These are phyloP conservation scores for Mellivora capensis DNA, from an alignment of 2,113 vertebrate genomes.

Conservation along the genomic window DNA sequence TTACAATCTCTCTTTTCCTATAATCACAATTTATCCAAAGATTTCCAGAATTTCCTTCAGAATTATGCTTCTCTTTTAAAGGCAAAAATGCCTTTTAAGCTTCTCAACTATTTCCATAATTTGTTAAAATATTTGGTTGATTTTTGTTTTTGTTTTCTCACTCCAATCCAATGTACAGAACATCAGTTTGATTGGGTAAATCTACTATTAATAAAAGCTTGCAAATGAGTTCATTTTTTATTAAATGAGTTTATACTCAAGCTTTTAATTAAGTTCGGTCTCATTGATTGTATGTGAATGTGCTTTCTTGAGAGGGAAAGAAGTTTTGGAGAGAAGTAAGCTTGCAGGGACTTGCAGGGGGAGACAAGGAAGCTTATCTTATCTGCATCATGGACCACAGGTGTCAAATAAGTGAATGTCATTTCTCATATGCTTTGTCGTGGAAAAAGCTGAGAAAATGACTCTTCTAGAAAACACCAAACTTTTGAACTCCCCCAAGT, in stretches of 20 bases:
- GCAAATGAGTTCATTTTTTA: not conserved
- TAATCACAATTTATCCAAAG: slow-evolving; percentile 53
- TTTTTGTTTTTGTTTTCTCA: not conserved
- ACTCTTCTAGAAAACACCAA: not conserved
- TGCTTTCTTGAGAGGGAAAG: not conserved
- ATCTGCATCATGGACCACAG: not conserved
- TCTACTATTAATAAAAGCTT: not conserved
- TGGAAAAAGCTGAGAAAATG: not conserved
- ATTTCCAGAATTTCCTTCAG: slow-evolving; percentile 46
- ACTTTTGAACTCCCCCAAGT: not conserved
- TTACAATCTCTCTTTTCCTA: slow-evolving; percentile 45
- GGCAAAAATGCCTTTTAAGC: not conserved
- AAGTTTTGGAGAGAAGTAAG: not conserved
- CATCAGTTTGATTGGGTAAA: not conserved
- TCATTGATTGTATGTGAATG: not conserved
- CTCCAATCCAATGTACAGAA: not conserved
- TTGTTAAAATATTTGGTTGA: not conserved
- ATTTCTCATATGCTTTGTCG: not conserved
- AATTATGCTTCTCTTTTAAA: not conserved
- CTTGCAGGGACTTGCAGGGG: not conserved
- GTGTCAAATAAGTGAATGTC: not conserved
- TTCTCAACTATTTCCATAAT: slow-evolving; percentile 21
- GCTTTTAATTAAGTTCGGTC: not conserved
- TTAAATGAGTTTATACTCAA: slow-evolving; percentile 1
- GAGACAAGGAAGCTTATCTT: not conserved